These are phyloP conservation scores for Sarcophaga subvicina DNA, from an alignment of 2,888 invertebrate species.

Conservation along the genomic window DNA sequence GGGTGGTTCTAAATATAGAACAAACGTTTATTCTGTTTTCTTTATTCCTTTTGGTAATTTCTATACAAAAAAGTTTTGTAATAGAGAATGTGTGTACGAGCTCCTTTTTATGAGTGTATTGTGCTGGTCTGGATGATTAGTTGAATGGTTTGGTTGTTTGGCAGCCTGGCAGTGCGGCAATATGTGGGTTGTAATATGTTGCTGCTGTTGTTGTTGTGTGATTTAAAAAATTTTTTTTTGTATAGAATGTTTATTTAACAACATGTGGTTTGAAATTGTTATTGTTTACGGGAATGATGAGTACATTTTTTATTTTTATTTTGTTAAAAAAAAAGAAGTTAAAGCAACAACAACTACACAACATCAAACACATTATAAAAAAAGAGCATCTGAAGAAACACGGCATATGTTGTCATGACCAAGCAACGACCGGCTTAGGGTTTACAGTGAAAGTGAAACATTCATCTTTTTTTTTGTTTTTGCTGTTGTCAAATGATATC, in stretches of 20 bases:
- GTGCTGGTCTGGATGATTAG: slow-evolving; percentile 9
- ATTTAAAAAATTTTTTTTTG: slow-evolving; percentile 29
- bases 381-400: slow-evolving; percentile 26
- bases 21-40: not conserved
- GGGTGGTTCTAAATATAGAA: slow-evolving; percentile 65
- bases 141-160: not conserved
- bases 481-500: not conserved
- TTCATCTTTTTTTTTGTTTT: slow-evolving; percentile 13
- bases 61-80: slow-evolving; percentile 18
- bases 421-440: slow-evolving; percentile 35
- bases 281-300: slow-evolving; percentile 50
- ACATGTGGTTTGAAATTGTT: slow-evolving; percentile 60
- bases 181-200: slow-evolving; percentile 52
- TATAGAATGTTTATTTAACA: slow-evolving; percentile 57
- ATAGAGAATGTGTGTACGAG: slow-evolving; percentile 22
- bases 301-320: slow-evolving; percentile 38
- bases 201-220: slow-evolving; percentile 38
- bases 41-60: not conserved
- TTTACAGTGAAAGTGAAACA: not conserved
- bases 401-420: slow-evolving; percentile 57
- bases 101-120: slow-evolving; percentile 13
- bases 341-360: not conserved
- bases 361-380: not conserved
- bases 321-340: slow-evolving; percentile 5
- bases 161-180: slow-evolving; percentile 14